Evolutionary conservation across 1,140 invertebrate genomes (phyloP).

Genomic region (Pseudachorutes palmiensis): DNA sequence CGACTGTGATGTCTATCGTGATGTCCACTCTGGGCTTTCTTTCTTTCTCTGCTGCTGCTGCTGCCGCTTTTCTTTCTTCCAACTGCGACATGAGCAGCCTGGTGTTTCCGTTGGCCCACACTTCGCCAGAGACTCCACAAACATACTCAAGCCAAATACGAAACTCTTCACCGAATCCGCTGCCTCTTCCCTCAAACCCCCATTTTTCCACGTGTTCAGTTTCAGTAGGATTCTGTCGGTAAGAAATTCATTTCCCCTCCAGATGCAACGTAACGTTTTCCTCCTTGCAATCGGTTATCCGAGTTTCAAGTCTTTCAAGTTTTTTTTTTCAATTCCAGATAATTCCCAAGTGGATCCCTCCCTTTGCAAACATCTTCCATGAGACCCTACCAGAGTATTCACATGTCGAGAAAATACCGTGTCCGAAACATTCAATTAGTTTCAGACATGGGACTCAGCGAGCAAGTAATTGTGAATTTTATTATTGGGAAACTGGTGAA

Average conservation of each 20-base stretch:
- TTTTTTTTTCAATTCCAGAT: not conserved
- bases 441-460: not conserved
- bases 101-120: slow-evolving; percentile 39
- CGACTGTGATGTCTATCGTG: not conserved
- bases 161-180: slow-evolving; percentile 6
- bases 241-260: not conserved
- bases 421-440: no score
- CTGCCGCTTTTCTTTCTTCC: not conserved
- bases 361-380: not conserved
- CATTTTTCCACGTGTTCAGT: not conserved
- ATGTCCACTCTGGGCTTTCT: slow-evolving; percentile 34
- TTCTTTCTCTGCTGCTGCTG: slow-evolving; percentile 6
- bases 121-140: slow-evolving; percentile 15
- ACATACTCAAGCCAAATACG: slow-evolving; percentile 3
- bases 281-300: not conserved
- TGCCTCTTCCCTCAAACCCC: slow-evolving; percentile 3
- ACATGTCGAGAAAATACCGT: not conserved
- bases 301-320: not conserved
- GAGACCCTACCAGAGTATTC: not conserved
- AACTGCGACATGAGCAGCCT: slow-evolving; percentile 37
- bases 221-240: not conserved
- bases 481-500: slow-evolving; percentile 53
- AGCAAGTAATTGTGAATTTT: not conserved
- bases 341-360: not conserved
- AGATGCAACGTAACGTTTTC: not conserved